Evolutionary conservation across 1,140 invertebrate species (phyloP).

Genomic region (Scaptomyza hsui): DNA sequence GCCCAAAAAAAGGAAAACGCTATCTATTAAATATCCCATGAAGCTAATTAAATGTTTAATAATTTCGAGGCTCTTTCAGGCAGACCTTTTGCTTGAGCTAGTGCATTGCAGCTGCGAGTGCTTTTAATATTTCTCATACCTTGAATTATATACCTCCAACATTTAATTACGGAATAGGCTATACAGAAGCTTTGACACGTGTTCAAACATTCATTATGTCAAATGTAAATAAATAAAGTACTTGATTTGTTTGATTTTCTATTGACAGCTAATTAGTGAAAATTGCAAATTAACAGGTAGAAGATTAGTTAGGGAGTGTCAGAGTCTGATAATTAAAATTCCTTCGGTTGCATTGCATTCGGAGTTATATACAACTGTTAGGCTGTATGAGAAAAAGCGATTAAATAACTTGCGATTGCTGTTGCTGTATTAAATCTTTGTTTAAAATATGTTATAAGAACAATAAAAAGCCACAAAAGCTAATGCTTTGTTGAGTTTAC

Average conservation of each 20-base stretch:
- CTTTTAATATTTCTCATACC: slow-evolving; percentile 13
- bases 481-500: too few relatives aligned
- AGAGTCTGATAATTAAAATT: too few relatives aligned
- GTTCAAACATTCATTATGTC: background rate
- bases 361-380: too few relatives aligned
- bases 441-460: too few relatives aligned
- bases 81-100: background rate
- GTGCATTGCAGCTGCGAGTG: slow-evolving; percentile 14
- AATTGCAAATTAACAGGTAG: background rate
- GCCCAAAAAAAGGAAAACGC: background rate
- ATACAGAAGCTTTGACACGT: background rate
- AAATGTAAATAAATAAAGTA: too few relatives aligned
- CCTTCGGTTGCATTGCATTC: too few relatives aligned
- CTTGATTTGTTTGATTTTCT: background rate
- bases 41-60: slow-evolving; percentile 17
- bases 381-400: too few relatives aligned
- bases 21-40: slow-evolving; percentile 1
- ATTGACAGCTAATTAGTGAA: background rate
- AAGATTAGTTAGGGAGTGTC: background rate
- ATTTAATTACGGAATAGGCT: background rate
- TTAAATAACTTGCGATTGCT: too few relatives aligned
- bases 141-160: background rate
- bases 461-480: too few relatives aligned
- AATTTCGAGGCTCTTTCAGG: too few relatives aligned
- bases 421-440: too few relatives aligned